Evolutionary conservation across 2,113 vertebrate species (phyloP), one percentile per base, ranked within the genome.

Genomic region (Donacobius atricapilla): DNA sequence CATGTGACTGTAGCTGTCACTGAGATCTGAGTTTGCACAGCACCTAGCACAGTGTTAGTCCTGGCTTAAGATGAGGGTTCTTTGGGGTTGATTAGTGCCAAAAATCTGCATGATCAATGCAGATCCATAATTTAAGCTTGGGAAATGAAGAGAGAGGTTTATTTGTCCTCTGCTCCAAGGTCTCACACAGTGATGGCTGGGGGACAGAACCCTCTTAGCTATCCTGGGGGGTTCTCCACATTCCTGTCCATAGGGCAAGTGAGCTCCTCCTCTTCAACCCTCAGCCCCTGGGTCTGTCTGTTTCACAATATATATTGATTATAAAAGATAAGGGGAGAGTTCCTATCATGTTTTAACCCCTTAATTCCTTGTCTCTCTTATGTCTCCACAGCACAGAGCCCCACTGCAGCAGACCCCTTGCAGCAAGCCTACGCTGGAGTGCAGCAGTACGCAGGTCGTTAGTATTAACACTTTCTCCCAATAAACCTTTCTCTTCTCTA

Each of bases 371-470:
- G 57, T 98, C 50, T 97, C 47, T 93, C 91, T 97, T 98, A 76
- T 98, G 97, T 97, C 97, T 98, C 96, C 97, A 96, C 98, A 99
- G 99, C 99, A 96, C 99, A 99, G 98, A 99, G 99, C 98, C 99
- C 99, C 97, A 99, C 99, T 94, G 98, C 99, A 96, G 99, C 99
- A 84, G 99, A 99, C 96, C 99, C 99, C 92, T 98, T 99, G 97
- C 99, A 99, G 98, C 99, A 99, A 98, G 99, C 99, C 97, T 99
- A 99, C 97, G 99, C 99, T 22, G 99, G 99, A 99, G 99, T 99
- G 98, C 99, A 99, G 98, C 99, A 99, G 98, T 99, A 99, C 87
- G 99, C 99, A 99, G 99, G 99, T 99, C 98, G 99, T 99, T 99
- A 99, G 98, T 98, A 99, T 98, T 98, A 98, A 90, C 96, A 93